Base-by-base conservation (phyloP, 2,797 vertebrate genomes). In the Danio kyathit region DNA sequence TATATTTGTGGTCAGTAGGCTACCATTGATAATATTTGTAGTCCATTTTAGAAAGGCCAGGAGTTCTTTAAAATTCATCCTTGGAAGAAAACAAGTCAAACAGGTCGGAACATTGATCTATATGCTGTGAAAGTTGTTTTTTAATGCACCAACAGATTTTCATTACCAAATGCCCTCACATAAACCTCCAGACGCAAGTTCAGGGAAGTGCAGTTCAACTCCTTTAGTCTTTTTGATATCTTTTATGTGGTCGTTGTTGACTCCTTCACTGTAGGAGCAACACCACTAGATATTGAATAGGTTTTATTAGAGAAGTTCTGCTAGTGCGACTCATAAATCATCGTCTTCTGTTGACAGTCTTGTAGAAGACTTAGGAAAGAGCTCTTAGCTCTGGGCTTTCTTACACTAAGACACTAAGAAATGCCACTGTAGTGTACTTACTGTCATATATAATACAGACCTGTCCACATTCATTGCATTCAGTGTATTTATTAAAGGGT, bases 271-370 rank as follows among this genome's bases (percentile, higher is more conserved):
- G 17, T 52, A 49, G 1, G 16, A 10, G 74, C 38, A 65, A 65
- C 29, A 52, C 56, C 64, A 70, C 38, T 19, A 52, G 17, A 72
- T 69, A 77, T 21, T 4, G 5, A 64, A 67, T 29, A 21, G 10
- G 40, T 10, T 56, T 65, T 56, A 48, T 41, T 57, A 56, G 6
- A 57, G 9, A 61, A 43, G 4, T 41, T 73, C 19, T 73, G n/a
- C 21, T 14, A n/a, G 9, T 76, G 48, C n/a, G 48, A 41, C n/a
- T 63, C 41, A 77, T 77, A 78, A 77, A 77, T 73, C 67, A 65
- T 78, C 21, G 21, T 52, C 51, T 46, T 1, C 69, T 52, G 17
- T 57, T 73, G 75, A 77, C 75, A 66, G 69, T 73, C 17, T 17
- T 71, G 49, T 16, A 71, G 16, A 57, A 51, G 21, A 63, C 5